A percentile compares a stretch with the other conserved stretches of the same genome.
These are phyloP conservation scores for Melolontha melolontha DNA, from an alignment of 2,888 invertebrate genomes.

Conservation along the genomic window DNA sequence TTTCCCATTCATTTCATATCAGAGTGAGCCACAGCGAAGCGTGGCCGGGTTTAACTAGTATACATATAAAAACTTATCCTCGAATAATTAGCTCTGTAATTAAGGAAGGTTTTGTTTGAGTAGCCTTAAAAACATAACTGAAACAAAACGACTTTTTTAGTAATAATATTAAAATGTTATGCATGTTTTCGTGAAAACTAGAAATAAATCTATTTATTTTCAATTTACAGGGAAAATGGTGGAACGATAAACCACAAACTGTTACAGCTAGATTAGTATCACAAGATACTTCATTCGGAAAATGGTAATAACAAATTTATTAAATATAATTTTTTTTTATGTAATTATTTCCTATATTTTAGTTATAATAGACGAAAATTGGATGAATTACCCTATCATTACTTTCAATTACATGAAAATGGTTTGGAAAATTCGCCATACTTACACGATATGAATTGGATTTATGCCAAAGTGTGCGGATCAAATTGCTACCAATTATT, in stretches of 20 bases:
- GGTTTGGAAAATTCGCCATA: constrained; percentile 75
- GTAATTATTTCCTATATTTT: constrained; percentile 44
- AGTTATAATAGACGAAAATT: constrained; percentile 85
- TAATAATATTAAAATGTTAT: no score
- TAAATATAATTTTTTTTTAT: background rate
- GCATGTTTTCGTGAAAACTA: no score
- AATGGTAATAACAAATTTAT: constrained; percentile 59
- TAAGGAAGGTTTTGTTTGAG: no score
- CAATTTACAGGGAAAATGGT: constrained; percentile 71
- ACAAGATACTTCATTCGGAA: constrained; percentile 67
- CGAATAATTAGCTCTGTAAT: no score
- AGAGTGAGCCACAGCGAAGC: no score
- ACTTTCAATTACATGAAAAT: constrained; percentile 72
- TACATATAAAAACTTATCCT: no score
- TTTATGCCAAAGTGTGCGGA: constrained; percentile 83
- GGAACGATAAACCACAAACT: constrained; percentile 68
- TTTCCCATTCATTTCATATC: no score
- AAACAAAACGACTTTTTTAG: no score
- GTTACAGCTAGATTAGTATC: constrained; percentile 71
- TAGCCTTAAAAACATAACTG: no score
- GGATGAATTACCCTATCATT: constrained; percentile 86
- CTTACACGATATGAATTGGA: constrained; percentile 82
- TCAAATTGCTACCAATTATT: constrained; percentile 81
- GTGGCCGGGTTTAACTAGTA: no score
- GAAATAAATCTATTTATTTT: no score